Conservation (phyloP, 2,888 invertebrate species). For the Tachina grossa region DNA sequence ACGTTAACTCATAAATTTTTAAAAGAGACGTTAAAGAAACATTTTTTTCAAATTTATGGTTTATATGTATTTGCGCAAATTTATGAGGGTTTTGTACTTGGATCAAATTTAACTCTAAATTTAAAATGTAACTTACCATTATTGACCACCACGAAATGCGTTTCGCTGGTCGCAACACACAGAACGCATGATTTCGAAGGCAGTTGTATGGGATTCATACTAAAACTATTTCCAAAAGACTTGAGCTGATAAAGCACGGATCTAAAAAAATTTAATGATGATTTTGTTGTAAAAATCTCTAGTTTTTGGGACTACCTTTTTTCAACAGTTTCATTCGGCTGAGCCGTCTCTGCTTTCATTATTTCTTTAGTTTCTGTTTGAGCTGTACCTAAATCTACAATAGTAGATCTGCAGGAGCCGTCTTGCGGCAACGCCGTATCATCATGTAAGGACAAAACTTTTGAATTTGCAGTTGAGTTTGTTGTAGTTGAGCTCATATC, state of each 20-base stretch:
- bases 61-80: too few relatives aligned
- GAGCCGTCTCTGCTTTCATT: conserved; percentile 81
- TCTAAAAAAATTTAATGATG: conserved; percentile 71
- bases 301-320: conserved; percentile 75
- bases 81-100: too few relatives aligned
- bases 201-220: conserved; percentile 84
- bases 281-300: too few relatives aligned
- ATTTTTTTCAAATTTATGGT: too few relatives aligned
- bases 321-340: conserved; percentile 79
- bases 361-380: conserved; percentile 80
- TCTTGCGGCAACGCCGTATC: conserved; percentile 31
- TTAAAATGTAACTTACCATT: conserved; percentile 80
- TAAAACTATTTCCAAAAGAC: conserved; percentile 83
- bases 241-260: conserved; percentile 85
- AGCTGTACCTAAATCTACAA: conserved; percentile 77
- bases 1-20: too few relatives aligned
- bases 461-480: conserved; percentile 63
- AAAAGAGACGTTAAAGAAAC: too few relatives aligned
- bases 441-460: conserved; percentile 68
- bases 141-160: conserved; percentile 85
- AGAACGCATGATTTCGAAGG: conserved; percentile 84
- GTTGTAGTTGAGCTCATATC: conserved; percentile 73
- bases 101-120: too few relatives aligned
- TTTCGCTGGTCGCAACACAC: conserved; percentile 84
- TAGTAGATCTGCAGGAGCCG: conserved; percentile 53